These are phyloP conservation scores for Notothenia rossii DNA, from an alignment of 2,113 vertebrate genomes.

Conservation along the genomic window DNA sequence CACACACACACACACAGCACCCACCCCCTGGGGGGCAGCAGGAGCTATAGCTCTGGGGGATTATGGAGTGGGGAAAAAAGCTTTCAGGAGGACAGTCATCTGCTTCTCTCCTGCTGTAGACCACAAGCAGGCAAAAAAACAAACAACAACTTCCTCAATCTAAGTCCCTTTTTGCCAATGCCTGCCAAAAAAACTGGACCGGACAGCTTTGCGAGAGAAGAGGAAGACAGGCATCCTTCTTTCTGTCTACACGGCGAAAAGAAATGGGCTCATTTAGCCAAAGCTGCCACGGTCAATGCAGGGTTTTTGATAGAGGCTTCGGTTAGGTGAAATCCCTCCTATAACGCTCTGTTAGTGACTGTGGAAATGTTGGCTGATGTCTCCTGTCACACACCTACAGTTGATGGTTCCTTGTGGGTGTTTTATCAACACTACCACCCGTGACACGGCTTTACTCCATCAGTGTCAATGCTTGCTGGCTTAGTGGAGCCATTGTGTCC, in stretches of 20 bases:
- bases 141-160: conserved; percentile 59
- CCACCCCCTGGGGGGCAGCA: conserved; percentile 80
- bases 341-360: conserved; percentile 64
- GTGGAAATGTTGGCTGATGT: conserved; percentile 59
- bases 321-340: conserved; percentile 72
- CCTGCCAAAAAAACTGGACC: conserved; percentile 78
- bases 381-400: conserved; percentile 64
- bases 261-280: conserved; percentile 78
- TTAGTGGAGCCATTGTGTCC: conserved; percentile 50
- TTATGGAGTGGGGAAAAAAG: conserved; percentile 79
- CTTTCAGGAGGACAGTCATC: conserved; percentile 82
- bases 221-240: conserved; percentile 70
- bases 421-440: conserved; percentile 66
- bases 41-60: conserved; percentile 82
- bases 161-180: conserved; percentile 80
- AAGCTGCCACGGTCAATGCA: conserved; percentile 76
- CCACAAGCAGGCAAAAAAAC: conserved; percentile 75
- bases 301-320: conserved; percentile 77
- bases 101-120: conserved; percentile 81
- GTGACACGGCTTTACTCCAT: conserved; percentile 50
- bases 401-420: conserved; percentile 59
- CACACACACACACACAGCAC: conserved; percentile 43
- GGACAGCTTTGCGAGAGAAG: conserved; percentile 76
- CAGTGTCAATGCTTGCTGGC: conserved; percentile 41
- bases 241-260: conserved; percentile 82